These are phyloP conservation scores for Coecobrya sp. DNA, from an alignment of 2,888 invertebrate species.

Conservation along the genomic window DNA sequence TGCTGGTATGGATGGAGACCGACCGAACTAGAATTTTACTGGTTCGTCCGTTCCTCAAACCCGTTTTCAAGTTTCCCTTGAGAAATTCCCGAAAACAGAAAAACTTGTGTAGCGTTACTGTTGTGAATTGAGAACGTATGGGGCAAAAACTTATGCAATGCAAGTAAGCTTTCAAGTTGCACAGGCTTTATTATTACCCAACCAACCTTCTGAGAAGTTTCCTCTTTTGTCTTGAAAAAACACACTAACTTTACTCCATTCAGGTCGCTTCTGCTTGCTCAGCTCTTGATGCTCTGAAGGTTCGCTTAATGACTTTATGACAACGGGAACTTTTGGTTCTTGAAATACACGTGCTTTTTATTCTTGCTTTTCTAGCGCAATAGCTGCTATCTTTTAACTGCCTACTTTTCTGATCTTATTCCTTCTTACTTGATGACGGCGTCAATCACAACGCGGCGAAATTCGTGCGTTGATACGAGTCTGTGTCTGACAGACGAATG, in stretches of 20 bases:
- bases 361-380: background rate
- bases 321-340: background rate
- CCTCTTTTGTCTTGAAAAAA: background rate
- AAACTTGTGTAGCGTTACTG: constrained; percentile 37
- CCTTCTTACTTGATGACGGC: background rate
- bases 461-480: background rate
- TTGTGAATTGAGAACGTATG: background rate
- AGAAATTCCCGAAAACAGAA: constrained; percentile 70
- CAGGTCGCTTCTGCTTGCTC: background rate
- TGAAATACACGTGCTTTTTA: constrained; percentile 28
- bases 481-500: constrained; percentile 70
- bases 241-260: background rate
- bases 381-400: background rate
- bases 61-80: constrained; percentile 65
- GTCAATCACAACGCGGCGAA: background rate
- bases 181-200: constrained; percentile 13
- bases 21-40: background rate
- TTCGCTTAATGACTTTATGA: constrained; percentile 5
- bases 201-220: constrained; percentile 4
- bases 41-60: constrained; percentile 1
- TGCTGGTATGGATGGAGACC: background rate
- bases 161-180: constrained; percentile 12
- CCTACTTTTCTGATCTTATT: background rate
- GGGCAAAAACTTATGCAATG: background rate
- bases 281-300: no score